Evolutionary conservation across 2,888 invertebrate genomes (phyloP), one percentile per base, ranked within the genome.

Genomic region (Dynastes tityus): DNA sequence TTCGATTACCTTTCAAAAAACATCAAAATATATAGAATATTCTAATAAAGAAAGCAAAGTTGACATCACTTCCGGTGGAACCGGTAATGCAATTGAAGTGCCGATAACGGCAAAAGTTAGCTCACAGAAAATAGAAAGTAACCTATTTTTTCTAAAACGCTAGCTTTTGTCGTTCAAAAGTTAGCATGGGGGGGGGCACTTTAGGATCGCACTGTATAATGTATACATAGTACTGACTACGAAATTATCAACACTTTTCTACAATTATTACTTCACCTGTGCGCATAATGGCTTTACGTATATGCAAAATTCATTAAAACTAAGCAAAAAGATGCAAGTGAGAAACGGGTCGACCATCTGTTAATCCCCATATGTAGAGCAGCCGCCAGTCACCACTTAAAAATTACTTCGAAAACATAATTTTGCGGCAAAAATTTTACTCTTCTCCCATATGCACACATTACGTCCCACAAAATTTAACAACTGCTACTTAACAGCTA

Each of bases 311-410:
- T 74, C 40, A 16, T 45, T 61, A 49, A 68, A 78, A 80, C 29
- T 74, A 68, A 68, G 79, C 63, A 61, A 79, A 73, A 70, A 78
- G 79, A 81, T 76, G 81, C 80, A 80, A 82, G 82, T 79, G 79
- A 80, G 75, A 76, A 80, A 80, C 83, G 81, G 83, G 82, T 82
- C 83, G 80, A 80, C 83, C 83, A 84, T 84, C 83, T 84, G 83
- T 83, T 84, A 80, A 82, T 80, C 79, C 80, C 83, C 83, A 82
- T 82, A 82, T 83, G 81, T 81, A 82, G 81, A 83, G 82, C 83
- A 83, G 83, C 81, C 81, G 80, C 81, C 80, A 82, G 71, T 70
- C 32, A 73, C 71, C 65, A 78, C 73, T 73, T 78, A 73, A 78
- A 51, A 73, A 78, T 78, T 70, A 78, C 37, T 9, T 76, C 73